Evolutionary conservation across 2,888 invertebrate species (phyloP), one percentile per base, ranked within the genome.

Genomic region (Microplitis manilae): DNA sequence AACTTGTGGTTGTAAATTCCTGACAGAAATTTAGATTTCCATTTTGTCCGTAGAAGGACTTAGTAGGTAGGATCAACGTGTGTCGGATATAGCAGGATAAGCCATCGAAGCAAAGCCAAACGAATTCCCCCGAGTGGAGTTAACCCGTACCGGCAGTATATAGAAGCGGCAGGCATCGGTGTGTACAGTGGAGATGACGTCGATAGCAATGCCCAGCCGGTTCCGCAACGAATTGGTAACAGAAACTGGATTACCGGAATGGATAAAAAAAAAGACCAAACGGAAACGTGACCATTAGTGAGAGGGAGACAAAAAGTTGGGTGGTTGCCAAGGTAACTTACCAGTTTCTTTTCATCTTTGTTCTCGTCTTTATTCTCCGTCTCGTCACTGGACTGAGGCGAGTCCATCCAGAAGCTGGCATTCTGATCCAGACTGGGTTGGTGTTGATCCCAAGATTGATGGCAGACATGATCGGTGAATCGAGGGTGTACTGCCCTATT

Each of bases 221-320:
- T 69, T 70, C 77, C 79, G 78, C 79, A 81, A 82, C 81, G 82
- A 82, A 82, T 82, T 81, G 81, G 80, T 79, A 81, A 82, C 81
- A 81, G 81, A 81, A 82, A 80, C 82, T 82, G 81, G 79, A 82
- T 82, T 82, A 82, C 78, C 77, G 70, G 71, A 5, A 65, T 38
- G 69, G 72, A 77, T 50, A 75, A 79, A 79, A 78, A 30, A 30
- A 73, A 77, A 74, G 79, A 82, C 80, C 72, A 80, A 81, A 81
- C 80, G 81, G 81, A 81, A 81, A 82, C 81, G 81, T 82, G 81
- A 82, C 81, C 81, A 81, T 81, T 81, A 81, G 80, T 79, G 79
- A 78, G 81, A 79, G 73, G 77, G 72, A 77, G 77, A 81, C 81
- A 82, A 82, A 81, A 82, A 82, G 68, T 80, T 79, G 78, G 77